Evolutionary conservation across 2,888 invertebrate species (phyloP).

Genomic region (Melinaea menophilus): DNA sequence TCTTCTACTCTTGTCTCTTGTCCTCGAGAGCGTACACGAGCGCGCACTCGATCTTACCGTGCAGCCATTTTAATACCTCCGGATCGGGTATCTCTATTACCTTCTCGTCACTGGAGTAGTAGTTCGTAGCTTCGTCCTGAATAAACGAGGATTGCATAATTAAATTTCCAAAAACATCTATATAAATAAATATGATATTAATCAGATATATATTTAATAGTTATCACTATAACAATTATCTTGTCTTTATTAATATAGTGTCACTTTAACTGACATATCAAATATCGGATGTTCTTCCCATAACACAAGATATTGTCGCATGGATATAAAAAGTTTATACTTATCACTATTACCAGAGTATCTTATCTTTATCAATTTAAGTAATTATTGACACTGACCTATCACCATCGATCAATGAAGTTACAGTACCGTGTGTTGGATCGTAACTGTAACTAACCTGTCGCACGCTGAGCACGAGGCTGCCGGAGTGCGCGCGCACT

Average conservation of each 20-base stretch:
- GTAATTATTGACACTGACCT: too few species aligned
- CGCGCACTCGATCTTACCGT: constrained; percentile 85
- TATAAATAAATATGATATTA: background rate
- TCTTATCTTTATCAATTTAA: too few species aligned
- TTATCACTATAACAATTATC: too few species aligned
- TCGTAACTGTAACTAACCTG: constrained; percentile 78
- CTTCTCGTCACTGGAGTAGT: constrained; percentile 81
- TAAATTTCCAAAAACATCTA: background rate
- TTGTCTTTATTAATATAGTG: too few species aligned
- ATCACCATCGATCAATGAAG: too few species aligned
- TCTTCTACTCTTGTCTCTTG: constrained; percentile 61
- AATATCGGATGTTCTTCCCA: too few species aligned
- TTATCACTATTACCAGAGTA: too few species aligned
- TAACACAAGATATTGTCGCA: too few species aligned
- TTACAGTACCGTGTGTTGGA: too few species aligned
- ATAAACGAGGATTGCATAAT: constrained; percentile 13
- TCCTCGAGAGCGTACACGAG: constrained; percentile 86
- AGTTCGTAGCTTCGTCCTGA: constrained; percentile 78
- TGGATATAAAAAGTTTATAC: too few species aligned
- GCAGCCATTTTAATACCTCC: constrained; percentile 82
- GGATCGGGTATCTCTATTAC: constrained; percentile 81
- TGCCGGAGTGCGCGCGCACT: constrained; percentile 53
- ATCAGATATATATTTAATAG: too few species aligned
- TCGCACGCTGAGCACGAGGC: constrained; percentile 82
- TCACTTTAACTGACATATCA: too few species aligned